phyloP scores from a whole-genome alignment of 2,797 vertebrate genomes.

The Sus cebifrons region DNA sequence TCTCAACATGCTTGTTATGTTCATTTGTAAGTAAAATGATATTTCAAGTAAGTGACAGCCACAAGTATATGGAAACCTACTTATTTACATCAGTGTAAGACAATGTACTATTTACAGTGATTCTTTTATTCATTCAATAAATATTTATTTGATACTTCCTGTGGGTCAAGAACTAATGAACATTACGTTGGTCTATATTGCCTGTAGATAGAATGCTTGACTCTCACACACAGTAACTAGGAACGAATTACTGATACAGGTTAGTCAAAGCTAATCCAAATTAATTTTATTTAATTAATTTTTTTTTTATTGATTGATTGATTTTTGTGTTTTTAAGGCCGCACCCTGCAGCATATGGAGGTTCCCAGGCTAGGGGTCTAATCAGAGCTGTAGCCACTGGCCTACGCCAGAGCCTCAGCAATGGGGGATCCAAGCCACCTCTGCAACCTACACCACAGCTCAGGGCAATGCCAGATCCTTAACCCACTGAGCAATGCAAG shows the following conservation, averaged over 20 bases:
- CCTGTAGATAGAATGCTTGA: neutral
- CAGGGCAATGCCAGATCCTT: no score
- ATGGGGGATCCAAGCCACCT: no score
- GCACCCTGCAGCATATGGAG: no score
- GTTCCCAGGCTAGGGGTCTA: no score
- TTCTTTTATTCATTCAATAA: conserved; percentile 51
- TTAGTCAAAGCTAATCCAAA: conserved; percentile 13
- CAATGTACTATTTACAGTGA: conserved; percentile 45
- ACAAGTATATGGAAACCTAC: neutral
- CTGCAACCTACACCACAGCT: no score
- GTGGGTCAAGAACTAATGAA: conserved; percentile 3
- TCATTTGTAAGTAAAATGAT: conserved; percentile 5
- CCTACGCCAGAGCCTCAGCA: no score
- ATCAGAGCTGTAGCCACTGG: no score
- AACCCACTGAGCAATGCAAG: no score
- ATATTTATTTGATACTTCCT: conserved; percentile 38
- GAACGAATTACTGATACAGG: neutral
- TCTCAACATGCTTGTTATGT: neutral
- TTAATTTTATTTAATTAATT: neutral
- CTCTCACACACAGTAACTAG: neutral
- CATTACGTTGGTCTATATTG: neutral
- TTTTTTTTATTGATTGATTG: no score
- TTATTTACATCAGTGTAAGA: neutral
- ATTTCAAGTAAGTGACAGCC: neutral
- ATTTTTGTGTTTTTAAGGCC: no score